Conservation (phyloP, 2,888 invertebrate genomes). For the Melieria crassipennis region DNA sequence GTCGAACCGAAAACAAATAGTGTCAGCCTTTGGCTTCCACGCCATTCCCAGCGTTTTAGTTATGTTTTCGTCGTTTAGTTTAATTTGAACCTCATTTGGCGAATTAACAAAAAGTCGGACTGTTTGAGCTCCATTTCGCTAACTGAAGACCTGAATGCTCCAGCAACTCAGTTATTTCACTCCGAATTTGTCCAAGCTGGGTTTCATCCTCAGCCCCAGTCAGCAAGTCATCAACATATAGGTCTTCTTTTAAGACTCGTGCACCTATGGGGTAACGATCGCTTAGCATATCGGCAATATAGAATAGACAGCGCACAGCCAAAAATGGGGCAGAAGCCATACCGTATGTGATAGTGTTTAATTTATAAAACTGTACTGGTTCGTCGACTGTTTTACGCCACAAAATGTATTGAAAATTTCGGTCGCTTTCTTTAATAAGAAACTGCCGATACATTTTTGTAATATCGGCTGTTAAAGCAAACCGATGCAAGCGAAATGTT, state of each 20-base stretch:
- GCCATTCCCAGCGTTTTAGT: constrained; percentile 10
- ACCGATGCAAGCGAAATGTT: constrained; percentile 26
- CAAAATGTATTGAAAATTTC: constrained; percentile 12
- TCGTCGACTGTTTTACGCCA: not conserved
- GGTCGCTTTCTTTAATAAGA: constrained; percentile 20
- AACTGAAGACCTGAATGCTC: not conserved
- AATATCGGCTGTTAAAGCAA: constrained; percentile 4
- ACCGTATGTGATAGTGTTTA: constrained; percentile 23
- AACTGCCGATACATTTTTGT: constrained; percentile 30
- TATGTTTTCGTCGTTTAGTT: not conserved
- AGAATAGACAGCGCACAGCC: not conserved
- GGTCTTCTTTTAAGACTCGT: not conserved
- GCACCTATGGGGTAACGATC: not conserved
- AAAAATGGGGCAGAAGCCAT: not conserved
- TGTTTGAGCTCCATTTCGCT: not conserved
- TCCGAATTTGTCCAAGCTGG: not conserved
- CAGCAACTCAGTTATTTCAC: not conserved
- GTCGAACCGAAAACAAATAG: constrained; percentile 5
- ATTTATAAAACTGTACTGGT: constrained; percentile 8
- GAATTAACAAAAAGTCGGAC: not conserved
- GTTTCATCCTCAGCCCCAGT: constrained; percentile 1
- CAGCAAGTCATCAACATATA: constrained; percentile 11
- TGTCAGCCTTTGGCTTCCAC: constrained; percentile 10
- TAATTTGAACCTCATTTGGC: not conserved
- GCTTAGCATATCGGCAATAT: not conserved